Base-by-base conservation (phyloP, 1,140 invertebrate genomes). In the Sesamia nonagrioides region DNA sequence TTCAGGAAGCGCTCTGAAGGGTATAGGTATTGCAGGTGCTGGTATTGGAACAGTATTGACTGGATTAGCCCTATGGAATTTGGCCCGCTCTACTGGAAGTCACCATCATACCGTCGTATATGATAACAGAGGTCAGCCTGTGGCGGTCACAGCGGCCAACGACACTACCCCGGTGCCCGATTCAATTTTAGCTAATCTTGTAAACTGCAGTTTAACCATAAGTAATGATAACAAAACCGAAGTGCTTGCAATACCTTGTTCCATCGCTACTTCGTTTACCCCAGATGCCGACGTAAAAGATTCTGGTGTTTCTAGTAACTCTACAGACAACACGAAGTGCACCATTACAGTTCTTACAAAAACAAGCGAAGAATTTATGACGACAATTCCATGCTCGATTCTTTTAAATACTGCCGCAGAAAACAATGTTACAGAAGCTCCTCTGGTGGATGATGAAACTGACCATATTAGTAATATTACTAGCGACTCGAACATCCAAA, bases 51-150 rank as follows among this genome's bases (percentile, higher is more conserved):
- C 94, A 27, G 87, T 95, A 58, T 82, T 95, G 69, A 95, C 95
- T 66, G 95, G 95, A 21, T 87, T 95, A 74, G 94, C 95, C 11
- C 82, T 95, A 37, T 95, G 94, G 94, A 95, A 95, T 86, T 88
- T 95, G 79, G 95, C 93, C 35, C 87, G 95, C 52, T 94, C 93
- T 9, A 95, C 94, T 54, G 88, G 94, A 21, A 84, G 86, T 69
- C 88, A 84, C 69, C 92, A 94, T 77, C 92, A 94, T 79, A 94
- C 93, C 17, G 91, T 95, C 42, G 90, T 94, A 52, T 93, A 94
- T 63, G 92, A 94, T 63, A 93, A 94, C 42, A 87, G 91, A 84
- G 90, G 93, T 9, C 89, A 93, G 78, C 93, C 90, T 13, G 89
- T 92, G 33, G 93, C 92, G 37, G 93, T 94, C 9, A 91, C 90